Base-by-base conservation (phyloP, 2,888 invertebrate genomes). In the Drosophila mayaguana region DNA sequence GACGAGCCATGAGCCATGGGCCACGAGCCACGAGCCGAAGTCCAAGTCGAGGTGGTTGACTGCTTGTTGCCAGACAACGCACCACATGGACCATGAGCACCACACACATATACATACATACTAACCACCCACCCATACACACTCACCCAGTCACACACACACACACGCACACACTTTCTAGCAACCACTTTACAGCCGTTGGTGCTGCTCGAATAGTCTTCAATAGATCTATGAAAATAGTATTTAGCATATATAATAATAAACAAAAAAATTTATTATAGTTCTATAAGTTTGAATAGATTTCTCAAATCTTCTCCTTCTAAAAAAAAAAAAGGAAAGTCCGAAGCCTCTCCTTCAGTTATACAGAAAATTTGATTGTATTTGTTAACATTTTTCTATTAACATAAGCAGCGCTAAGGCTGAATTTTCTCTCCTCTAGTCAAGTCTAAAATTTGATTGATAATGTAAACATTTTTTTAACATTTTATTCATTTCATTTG, bases 41-140 rank as follows among this genome's bases (percentile, higher is more conserved):
- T 54, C 62, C 28, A 57, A 73, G 40, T 54, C 70, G 50, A 65
- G 75, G 75, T 78, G 84, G 88, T 87, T 82, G 79, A 75, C 81
- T 83, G 62, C 71, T 64, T 66, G 72, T 48, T 78, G 75, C 69
- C 81, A 87, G 65, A 80, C 81, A 72, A 70, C 72, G 63, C 75
- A 84, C 72, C 87, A 87, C 87, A 69, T 83, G 83, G 81, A 74
- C 63, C 51, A 60, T 42, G 53, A 46, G 46, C 40, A 62, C 46
- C 54, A 57, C 57, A 59, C 67, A 68, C 76, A 69, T 64, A 60
- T 53, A 70, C 32, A 50, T n/a, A 25, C 28, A n/a, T n/a, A n/a
- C 25, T 48, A 48, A 28, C 25, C 46, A 46, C 25, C 25, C 46
- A 28, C 46, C 2, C 63, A 67, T 72, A 69, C 68, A 63, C 61